Conservation (phyloP, 2,113 vertebrate species). For the Cairina moschata region DNA sequence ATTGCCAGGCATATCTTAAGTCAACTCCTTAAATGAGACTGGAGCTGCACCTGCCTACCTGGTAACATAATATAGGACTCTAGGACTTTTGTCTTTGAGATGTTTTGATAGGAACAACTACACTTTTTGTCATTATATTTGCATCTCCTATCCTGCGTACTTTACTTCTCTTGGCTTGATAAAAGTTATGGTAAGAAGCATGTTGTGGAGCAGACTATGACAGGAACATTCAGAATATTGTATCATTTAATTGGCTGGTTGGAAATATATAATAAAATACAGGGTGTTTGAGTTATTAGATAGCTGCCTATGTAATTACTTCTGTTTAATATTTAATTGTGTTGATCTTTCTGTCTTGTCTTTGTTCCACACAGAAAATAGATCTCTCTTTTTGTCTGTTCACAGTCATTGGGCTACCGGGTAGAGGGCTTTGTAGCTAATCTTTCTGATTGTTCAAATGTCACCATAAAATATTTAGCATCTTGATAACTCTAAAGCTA, state of each 20-base stretch:
- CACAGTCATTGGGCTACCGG: slow-evolving; percentile 22
- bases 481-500: slow-evolving; percentile 67
- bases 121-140: neutral
- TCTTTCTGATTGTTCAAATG: slow-evolving; percentile 59
- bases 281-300: slow-evolving; percentile 45
- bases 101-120: neutral
- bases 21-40: neutral
- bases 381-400: slow-evolving; percentile 11
- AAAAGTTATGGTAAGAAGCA: neutral
- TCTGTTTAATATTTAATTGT: slow-evolving; percentile 68
- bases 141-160: neutral
- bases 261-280: slow-evolving; percentile 42
- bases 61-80: too few species aligned
- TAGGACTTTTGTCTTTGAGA: neutral
- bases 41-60: neutral
- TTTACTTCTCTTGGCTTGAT: neutral
- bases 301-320: slow-evolving; percentile 61
- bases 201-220: neutral
- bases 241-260: slow-evolving; percentile 25
- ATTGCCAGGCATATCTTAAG: neutral
- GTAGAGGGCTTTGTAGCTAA: slow-evolving; percentile 20
- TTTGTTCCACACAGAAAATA: slow-evolving; percentile 56
- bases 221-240: neutral
- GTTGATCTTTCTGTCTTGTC: slow-evolving; percentile 67
- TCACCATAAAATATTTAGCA: slow-evolving; percentile 73